phyloP scores from a whole-genome alignment of 2,113 vertebrate genomes.

The Lynx canadensis region DNA sequence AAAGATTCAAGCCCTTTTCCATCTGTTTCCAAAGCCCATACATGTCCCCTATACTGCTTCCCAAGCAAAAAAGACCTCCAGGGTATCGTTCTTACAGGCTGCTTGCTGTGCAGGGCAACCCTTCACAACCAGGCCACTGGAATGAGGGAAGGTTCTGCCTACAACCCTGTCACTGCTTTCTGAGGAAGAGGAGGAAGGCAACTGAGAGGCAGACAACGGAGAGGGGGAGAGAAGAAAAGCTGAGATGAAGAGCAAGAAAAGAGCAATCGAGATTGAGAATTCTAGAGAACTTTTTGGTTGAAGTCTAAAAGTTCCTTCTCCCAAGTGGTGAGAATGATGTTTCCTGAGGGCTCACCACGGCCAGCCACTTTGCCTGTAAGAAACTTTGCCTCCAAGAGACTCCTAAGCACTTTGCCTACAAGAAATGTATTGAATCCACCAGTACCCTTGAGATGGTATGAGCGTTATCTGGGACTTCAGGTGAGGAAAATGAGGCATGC shows the following conservation, averaged over 20 bases:
- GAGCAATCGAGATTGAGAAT: background rate
- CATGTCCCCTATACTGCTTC: background rate
- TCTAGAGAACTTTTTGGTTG: background rate
- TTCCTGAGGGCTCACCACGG: background rate
- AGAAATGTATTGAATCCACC: background rate
- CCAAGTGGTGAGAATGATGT: background rate
- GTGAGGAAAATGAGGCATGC: background rate
- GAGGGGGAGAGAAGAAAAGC: background rate
- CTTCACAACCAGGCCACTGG: background rate
- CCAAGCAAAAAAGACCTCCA: background rate
- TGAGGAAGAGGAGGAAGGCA: background rate
- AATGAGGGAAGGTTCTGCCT: background rate
- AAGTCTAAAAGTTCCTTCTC: background rate
- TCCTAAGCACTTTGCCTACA: background rate
- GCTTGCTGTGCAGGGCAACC: background rate
- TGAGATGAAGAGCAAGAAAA: background rate
- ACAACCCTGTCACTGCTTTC: background rate
- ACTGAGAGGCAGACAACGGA: background rate
- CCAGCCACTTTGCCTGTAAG: background rate
- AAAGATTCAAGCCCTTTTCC: background rate
- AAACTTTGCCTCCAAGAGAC: background rate
- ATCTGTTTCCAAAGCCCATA: background rate
- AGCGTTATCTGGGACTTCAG: background rate
- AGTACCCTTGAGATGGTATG: background rate
- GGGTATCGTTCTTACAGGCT: background rate